A percentile compares a stretch with the other conserved stretches of the same genome.
Conservation (phyloP, 2,113 vertebrate genomes). For the Forbesichthys papilliferus region DNA sequence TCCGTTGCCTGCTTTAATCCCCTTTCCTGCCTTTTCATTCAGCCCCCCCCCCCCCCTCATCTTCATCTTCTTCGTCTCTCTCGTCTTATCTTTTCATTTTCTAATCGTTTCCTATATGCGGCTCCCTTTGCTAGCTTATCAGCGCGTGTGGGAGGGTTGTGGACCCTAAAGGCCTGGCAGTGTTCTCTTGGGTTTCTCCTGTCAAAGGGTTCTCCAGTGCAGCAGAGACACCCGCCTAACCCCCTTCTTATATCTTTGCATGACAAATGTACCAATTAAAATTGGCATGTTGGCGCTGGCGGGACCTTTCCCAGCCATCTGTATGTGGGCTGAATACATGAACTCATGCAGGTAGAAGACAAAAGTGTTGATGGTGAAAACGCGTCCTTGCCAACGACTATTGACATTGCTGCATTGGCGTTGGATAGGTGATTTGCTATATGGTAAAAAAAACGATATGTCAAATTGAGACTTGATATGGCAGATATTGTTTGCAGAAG, state of each 20-base stretch:
- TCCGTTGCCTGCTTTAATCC: slow-evolving; percentile 27
- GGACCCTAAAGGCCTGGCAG: background rate
- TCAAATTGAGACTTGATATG: too few species aligned
- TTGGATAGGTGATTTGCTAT: too few species aligned
- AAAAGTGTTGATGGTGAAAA: background rate
- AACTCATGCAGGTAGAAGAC: slow-evolving; percentile 8
- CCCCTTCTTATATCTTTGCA: slow-evolving; percentile 31
- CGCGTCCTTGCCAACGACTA: too few species aligned
- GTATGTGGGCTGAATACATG: slow-evolving; percentile 26
- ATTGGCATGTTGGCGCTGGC: slow-evolving; percentile 41
- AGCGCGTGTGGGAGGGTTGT: background rate
- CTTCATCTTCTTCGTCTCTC: background rate
- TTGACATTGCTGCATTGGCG: too few species aligned
- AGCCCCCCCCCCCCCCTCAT: slow-evolving; percentile 1
- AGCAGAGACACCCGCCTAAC: slow-evolving; percentile 15
- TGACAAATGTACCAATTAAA: slow-evolving; percentile 66
- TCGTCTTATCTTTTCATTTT: slow-evolving; percentile 9
- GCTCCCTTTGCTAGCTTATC: background rate
- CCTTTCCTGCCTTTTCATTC: slow-evolving; percentile 14
- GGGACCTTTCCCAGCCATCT: slow-evolving; percentile 15
- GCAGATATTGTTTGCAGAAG: too few species aligned
- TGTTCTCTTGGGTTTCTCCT: slow-evolving; percentile 5
- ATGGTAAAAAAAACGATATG: too few species aligned
- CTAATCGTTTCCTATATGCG: background rate
- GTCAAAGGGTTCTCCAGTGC: slow-evolving; percentile 26